A percentile compares a stretch with the other conserved stretches of the same genome.
These are phyloP conservation scores for Anguilla pacifica DNA, from an alignment of 2,797 vertebrate genomes.

Conservation along the genomic window DNA sequence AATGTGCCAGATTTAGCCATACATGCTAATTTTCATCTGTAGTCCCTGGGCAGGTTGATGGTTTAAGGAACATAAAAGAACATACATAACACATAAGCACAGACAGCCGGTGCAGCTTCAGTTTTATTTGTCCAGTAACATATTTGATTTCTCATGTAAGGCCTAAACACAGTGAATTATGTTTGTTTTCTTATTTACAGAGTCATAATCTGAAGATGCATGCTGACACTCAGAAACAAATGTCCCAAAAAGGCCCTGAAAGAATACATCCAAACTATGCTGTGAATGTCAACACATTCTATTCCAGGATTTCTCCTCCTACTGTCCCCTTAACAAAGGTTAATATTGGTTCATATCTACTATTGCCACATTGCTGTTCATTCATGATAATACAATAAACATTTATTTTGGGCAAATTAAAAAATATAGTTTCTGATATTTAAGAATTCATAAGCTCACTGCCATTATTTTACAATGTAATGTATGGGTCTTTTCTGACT, in stretches of 20 bases:
- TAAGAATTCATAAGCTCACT: neutral
- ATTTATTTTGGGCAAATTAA: neutral
- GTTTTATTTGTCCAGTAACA: neutral
- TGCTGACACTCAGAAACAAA: neutral
- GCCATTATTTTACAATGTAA: neutral
- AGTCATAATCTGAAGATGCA: neutral
- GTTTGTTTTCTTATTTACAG: conserved; percentile 1
- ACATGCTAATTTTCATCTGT: too few species aligned
- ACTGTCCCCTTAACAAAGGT: neutral
- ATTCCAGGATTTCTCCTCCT: neutral
- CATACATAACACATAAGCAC: too few species aligned
- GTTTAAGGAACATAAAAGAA: too few species aligned
- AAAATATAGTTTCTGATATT: neutral
- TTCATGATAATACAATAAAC: neutral
- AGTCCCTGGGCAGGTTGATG: too few species aligned
- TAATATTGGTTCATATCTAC: neutral
- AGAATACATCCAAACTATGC: conserved; percentile 10
- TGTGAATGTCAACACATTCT: neutral
- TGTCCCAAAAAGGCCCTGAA: neutral
- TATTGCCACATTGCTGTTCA: neutral
- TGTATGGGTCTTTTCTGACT: neutral
- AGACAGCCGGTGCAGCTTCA: neutral
- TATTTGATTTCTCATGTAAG: neutral
- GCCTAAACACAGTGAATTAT: neutral
- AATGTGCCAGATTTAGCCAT: too few species aligned